Evolutionary conservation across 2,888 invertebrate genomes (phyloP).

Genomic region (Neuroscelio doddi): DNA sequence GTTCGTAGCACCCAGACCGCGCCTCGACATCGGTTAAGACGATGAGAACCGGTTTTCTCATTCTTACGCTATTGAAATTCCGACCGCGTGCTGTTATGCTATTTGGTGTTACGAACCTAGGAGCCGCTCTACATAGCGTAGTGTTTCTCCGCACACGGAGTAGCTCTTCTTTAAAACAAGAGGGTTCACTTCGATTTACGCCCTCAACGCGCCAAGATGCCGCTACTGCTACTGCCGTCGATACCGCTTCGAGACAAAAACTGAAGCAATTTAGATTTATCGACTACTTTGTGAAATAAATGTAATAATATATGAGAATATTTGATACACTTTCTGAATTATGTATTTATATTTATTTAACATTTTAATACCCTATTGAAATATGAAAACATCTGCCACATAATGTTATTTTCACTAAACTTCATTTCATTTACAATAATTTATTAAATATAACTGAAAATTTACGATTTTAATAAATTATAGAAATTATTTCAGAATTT

Average conservation of each 20-base stretch:
- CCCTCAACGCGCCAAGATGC: slow-evolving; percentile 16
- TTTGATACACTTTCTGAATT: slow-evolving; percentile 43
- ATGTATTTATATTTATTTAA: slow-evolving; percentile 22
- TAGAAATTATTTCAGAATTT: too few species aligned
- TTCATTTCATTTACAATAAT: too few species aligned
- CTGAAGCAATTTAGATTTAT: slow-evolving; percentile 45
- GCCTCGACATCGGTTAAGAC: too few species aligned
- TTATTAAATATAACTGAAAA: not conserved
- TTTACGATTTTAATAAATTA: not conserved
- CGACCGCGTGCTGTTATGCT: slow-evolving; percentile 25
- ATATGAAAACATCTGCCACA: not conserved
- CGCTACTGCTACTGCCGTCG: slow-evolving; percentile 20
- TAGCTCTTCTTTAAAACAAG: slow-evolving; percentile 37
- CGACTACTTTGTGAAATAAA: slow-evolving; percentile 42
- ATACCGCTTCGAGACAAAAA: slow-evolving; percentile 36
- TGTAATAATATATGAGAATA: slow-evolving; percentile 36
- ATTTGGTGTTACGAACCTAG: slow-evolving; percentile 34
- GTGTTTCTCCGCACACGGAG: slow-evolving; percentile 12
- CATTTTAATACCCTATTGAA: not conserved
- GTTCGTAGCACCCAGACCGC: too few species aligned
- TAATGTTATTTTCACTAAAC: too few species aligned
- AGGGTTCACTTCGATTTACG: slow-evolving; percentile 40
- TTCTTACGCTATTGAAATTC: slow-evolving; percentile 64
- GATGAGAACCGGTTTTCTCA: slow-evolving; percentile 61
- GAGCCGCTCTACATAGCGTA: slow-evolving; percentile 40